Conservation (phyloP, 2,888 invertebrate genomes). For the Eremobia ochroleuca region DNA sequence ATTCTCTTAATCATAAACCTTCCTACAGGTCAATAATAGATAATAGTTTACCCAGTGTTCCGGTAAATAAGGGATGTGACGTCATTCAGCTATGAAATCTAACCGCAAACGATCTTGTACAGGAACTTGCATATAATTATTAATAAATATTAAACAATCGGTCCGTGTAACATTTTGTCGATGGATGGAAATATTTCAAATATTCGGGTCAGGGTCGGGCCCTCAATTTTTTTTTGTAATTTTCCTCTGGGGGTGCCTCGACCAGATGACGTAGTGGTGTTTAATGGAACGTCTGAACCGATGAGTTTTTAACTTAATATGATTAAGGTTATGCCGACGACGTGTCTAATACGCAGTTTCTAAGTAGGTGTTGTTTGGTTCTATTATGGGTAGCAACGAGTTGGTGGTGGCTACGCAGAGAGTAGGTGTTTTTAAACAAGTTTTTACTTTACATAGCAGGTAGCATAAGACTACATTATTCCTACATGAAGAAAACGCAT, state of each 20-base stretch:
- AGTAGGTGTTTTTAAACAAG: neutral
- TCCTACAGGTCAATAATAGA: constrained; percentile 45
- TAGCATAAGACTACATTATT: neutral
- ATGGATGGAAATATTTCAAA: constrained; percentile 42
- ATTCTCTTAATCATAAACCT: constrained; percentile 46
- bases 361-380: neutral
- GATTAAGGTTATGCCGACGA: constrained; percentile 34
- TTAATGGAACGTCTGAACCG: constrained; percentile 31
- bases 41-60: constrained; percentile 44
- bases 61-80: constrained; percentile 63
- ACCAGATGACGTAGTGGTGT: constrained; percentile 46
- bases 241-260: constrained; percentile 36
- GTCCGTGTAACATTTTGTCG: constrained; percentile 39
- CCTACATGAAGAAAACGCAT: neutral
- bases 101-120: constrained; percentile 63
- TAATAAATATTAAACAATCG: constrained; percentile 49
- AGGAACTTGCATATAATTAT: constrained; percentile 63
- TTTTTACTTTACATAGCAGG: neutral
- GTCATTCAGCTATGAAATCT: constrained; percentile 56
- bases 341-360: constrained; percentile 3
- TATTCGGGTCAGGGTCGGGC: constrained; percentile 58
- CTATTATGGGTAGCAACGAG: neutral
- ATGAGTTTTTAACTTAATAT: constrained; percentile 49
- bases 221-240: constrained; percentile 37
- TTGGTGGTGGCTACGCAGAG: neutral